Percentiles rank a stretch among this genome's conserved stretches.
phyloP scores from a whole-genome alignment of 2,113 vertebrate species.

The Malurus alboscapulatus region DNA sequence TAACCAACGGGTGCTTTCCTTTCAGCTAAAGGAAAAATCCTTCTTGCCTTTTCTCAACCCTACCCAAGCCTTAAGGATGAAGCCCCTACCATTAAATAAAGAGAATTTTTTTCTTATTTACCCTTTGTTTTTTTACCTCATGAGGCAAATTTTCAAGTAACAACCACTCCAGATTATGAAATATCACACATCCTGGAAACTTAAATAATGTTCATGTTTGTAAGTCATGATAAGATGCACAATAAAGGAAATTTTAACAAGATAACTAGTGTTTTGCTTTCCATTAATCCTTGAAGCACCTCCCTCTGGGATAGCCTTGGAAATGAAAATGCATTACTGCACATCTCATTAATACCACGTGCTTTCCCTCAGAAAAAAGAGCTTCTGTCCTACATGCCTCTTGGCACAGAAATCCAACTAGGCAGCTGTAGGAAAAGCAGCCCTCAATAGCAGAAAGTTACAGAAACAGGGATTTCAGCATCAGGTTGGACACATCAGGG shows the following conservation, averaged over 20 bases:
- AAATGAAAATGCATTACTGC: slow-evolving; percentile 4
- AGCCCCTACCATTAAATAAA: neutral
- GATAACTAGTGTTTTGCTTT: slow-evolving; percentile 22
- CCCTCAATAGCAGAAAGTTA: neutral
- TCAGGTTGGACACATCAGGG: neutral
- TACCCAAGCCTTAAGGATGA: neutral
- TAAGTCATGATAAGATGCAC: neutral
- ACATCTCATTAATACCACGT: neutral
- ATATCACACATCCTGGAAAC: neutral
- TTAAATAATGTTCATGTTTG: neutral
- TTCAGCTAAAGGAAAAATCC: neutral
- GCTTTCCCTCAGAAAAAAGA: neutral
- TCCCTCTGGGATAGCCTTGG: neutral
- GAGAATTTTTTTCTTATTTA: neutral
- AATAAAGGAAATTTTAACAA: slow-evolving; percentile 29
- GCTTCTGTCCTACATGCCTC: neutral
- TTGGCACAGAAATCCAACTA: neutral
- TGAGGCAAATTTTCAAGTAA: neutral
- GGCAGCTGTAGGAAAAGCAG: neutral
- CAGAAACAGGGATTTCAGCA: neutral
- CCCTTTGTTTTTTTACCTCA: neutral
- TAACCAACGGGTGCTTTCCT: neutral
- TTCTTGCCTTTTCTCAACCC: neutral
- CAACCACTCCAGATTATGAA: neutral
- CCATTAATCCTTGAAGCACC: slow-evolving; percentile 14